Percentiles rank a stretch among this genome's conserved stretches.
phyloP scores from a whole-genome alignment of 2,113 vertebrate species.

The Aphyosemion australe region DNA sequence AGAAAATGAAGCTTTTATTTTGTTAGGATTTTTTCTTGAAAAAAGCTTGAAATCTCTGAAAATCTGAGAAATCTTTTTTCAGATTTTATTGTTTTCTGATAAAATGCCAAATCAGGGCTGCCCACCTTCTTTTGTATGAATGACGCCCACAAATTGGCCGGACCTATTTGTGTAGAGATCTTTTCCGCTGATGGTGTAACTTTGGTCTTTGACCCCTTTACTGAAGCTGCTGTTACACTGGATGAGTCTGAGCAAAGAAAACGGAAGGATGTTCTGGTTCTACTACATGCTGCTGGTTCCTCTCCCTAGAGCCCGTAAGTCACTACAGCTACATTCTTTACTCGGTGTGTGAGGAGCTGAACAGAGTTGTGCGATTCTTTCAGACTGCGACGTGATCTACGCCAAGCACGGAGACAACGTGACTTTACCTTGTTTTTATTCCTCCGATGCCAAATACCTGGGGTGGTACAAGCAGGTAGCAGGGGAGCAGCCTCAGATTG shows the following conservation, averaged over 20 bases:
- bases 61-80: background rate
- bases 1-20: background rate
- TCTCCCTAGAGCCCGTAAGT: slow-evolving; percentile 36
- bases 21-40: background rate
- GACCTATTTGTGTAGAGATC: background rate
- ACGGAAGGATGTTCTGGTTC: slow-evolving; percentile 40
- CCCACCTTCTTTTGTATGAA: slow-evolving; percentile 12
- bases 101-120: background rate
- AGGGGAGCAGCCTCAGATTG: slow-evolving; percentile 26
- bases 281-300: slow-evolving; percentile 8
- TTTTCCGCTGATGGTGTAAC: slow-evolving; percentile 11
- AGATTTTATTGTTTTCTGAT: background rate
- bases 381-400: slow-evolving; percentile 33
- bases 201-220: slow-evolving; percentile 4
- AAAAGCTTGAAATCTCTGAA: too few species aligned
- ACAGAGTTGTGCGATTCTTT: slow-evolving; percentile 4
- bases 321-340: too few species aligned
- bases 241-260: slow-evolving; percentile 6
- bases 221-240: background rate
- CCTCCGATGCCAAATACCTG: slow-evolving; percentile 1
- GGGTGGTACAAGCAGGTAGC: slow-evolving; percentile 62
- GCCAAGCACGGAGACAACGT: slow-evolving; percentile 37
- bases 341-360: too few species aligned
- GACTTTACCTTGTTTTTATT: slow-evolving; percentile 40
- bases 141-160: background rate